These are phyloP conservation scores for Cirrhinus mrigala DNA, from an alignment of 2,797 vertebrate species.

Conservation along the genomic window DNA sequence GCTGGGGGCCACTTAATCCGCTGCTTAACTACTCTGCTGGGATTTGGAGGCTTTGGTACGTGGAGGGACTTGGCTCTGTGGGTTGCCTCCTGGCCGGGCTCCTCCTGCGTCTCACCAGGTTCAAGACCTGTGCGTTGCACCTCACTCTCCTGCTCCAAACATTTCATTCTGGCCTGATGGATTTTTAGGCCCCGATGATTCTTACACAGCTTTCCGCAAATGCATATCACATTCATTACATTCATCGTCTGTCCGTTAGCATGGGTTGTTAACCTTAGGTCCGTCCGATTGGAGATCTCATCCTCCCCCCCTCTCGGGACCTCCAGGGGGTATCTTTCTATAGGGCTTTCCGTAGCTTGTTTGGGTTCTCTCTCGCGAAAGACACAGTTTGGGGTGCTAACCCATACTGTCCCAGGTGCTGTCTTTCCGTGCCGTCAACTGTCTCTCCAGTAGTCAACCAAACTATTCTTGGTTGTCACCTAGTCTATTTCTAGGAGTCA, in stretches of 20 bases:
- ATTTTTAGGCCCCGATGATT: constrained; percentile 34
- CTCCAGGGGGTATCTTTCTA: background rate
- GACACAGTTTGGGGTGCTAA: background rate
- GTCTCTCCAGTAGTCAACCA: constrained; percentile 2
- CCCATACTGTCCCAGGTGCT: background rate
- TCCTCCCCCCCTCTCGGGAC: no score
- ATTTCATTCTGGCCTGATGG: constrained; percentile 43
- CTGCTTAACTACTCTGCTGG: background rate
- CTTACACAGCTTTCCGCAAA: constrained; percentile 7
- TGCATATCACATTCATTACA: background rate
- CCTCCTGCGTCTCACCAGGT: background rate
- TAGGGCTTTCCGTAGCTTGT: background rate
- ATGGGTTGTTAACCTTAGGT: background rate
- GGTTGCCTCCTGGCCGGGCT: background rate
- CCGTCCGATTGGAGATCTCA: no score
- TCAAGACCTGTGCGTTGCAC: background rate
- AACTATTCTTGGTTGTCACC: background rate
- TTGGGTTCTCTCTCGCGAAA: background rate
- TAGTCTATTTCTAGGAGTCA: background rate
- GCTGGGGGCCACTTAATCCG: no score
- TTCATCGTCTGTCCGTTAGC: background rate
- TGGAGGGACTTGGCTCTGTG: background rate
- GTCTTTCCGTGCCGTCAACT: background rate
- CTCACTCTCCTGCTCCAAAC: background rate
- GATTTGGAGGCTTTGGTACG: background rate